These are phyloP conservation scores for Sitophilus oryzae DNA, from an alignment of 1,140 invertebrate genomes.

Conservation along the genomic window DNA sequence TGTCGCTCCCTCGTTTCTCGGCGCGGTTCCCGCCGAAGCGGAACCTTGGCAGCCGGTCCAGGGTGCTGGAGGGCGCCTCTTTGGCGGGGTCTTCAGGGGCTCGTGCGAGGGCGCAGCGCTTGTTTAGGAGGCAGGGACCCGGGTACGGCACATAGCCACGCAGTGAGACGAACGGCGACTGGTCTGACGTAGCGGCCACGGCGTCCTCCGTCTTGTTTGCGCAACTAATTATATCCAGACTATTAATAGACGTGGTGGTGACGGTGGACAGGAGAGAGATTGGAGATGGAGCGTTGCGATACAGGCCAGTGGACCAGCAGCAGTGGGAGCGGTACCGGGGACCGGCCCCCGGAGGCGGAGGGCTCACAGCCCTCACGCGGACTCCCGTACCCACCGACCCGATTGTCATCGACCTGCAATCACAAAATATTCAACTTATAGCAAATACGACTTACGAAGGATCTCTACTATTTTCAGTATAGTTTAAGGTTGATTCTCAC, in stretches of 20 bases:
- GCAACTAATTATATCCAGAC: constrained; percentile 45
- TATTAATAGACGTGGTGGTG: constrained; percentile 40
- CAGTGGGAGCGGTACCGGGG: constrained; percentile 41
- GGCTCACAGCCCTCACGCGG: constrained; percentile 47
- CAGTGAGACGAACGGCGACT: constrained; percentile 27
- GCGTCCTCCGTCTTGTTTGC: constrained; percentile 43
- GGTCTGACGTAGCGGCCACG: constrained; percentile 48
- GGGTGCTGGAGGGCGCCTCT: constrained; percentile 45
- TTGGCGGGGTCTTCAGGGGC: constrained; percentile 26
- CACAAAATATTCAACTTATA: background rate
- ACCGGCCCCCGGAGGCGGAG: constrained; percentile 41
- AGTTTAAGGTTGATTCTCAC: too few species aligned
- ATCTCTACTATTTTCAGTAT: too few species aligned
- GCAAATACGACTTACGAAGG: background rate
- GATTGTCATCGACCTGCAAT: constrained; percentile 49
- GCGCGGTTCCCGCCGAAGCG: constrained; percentile 62
- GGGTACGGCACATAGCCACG: constrained; percentile 34
- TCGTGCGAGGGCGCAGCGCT: constrained; percentile 32
- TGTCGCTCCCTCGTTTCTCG: constrained; percentile 53
- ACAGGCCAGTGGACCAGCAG: constrained; percentile 35
- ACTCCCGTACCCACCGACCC: constrained; percentile 55
- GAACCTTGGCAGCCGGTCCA: constrained; percentile 72
- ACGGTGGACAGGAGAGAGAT: constrained; percentile 36
- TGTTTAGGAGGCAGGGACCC: constrained; percentile 33
- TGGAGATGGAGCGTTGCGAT: constrained; percentile 40